Percentiles rank a stretch among this genome's conserved stretches.
phyloP scores from a whole-genome alignment of 2,888 invertebrate species.

The Myathropa florea region DNA sequence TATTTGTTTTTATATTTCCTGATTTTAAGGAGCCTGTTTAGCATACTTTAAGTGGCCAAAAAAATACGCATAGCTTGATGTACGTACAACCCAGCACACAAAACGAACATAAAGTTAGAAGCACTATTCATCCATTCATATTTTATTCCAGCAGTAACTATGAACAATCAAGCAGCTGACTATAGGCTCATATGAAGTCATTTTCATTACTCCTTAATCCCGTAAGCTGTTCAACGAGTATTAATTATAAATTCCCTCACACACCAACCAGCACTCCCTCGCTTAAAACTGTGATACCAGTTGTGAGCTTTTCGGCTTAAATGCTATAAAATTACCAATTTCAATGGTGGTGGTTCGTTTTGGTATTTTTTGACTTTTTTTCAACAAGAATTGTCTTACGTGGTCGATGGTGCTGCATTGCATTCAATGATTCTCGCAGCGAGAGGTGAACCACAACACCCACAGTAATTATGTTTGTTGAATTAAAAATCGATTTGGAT shows the following conservation, averaged over 20 bases:
- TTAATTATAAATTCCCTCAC: slow-evolving; percentile 13
- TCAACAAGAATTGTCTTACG: neutral
- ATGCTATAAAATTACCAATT: neutral
- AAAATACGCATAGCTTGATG: no score
- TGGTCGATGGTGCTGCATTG: slow-evolving; percentile 15
- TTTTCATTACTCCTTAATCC: neutral
- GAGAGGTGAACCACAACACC: neutral
- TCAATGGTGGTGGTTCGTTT: neutral
- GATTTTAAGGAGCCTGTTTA: no score
- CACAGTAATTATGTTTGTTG: neutral
- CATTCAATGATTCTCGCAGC: slow-evolving; percentile 6
- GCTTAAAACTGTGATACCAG: slow-evolving; percentile 17
- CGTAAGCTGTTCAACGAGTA: neutral
- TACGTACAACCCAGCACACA: neutral
- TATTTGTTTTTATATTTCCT: no score
- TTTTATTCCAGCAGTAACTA: neutral
- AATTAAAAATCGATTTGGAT: slow-evolving; percentile 16
- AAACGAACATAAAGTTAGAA: neutral
- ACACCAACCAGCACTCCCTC: slow-evolving; percentile 2
- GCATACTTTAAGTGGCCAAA: no score
- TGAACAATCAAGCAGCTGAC: neutral
- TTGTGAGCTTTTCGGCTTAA: slow-evolving; percentile 3
- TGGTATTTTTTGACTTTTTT: neutral
- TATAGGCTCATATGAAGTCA: neutral
- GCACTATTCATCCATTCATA: neutral